Base-by-base conservation (phyloP, 2,113 vertebrate genomes). In the Hippoglossus stenolepis region DNA sequence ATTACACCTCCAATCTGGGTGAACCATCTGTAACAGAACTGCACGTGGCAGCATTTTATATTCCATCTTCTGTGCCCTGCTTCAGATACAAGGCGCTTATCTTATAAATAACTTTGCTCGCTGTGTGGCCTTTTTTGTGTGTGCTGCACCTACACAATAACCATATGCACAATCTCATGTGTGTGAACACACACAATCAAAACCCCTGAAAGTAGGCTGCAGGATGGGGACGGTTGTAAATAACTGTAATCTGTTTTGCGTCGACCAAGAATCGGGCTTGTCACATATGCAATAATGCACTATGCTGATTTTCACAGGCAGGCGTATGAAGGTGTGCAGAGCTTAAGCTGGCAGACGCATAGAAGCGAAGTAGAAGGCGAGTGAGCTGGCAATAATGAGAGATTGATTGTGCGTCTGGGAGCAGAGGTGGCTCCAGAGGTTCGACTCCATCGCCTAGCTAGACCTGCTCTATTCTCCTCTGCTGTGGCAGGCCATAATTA, bases 401-500 rank as follows among this genome's bases (percentile, higher is more conserved):
- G 90, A 90, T 85, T 85, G 90, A 91, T 88, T 77, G 87, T 85
- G 77, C 63, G 79, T 90, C 86, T 90, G 81, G 83, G 77, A 80
- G 90, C 71, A 84, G 87, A 90, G 82, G 80, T 82, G 84, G 87
- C 82, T 87, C 81, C 87, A 79, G 67, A 82, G 73, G 87, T 80
- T 88, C 58, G 21, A 86, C 86, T 87, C 76, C 57, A 65, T 86
- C 57, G 87, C 87, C 88, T 79, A 74, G 84, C 63, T 68, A 84
- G 85, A 83, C 82, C 85, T 73, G 82, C 86, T 85, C 77, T 31
- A 21, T 80, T 87, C 79, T 66, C 65, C 76, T 89, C 87, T 73
- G 54, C 88, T 40, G 65, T 87, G 86, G 87, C 86, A 90, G 86
- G 69, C 89, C 88, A 86, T 91, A 92, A 91, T 92, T 92, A 92